These are phyloP conservation scores for Ciona savignyi DNA, from an alignment of 23 tunicate genomes.

Conservation along the genomic window DNA sequence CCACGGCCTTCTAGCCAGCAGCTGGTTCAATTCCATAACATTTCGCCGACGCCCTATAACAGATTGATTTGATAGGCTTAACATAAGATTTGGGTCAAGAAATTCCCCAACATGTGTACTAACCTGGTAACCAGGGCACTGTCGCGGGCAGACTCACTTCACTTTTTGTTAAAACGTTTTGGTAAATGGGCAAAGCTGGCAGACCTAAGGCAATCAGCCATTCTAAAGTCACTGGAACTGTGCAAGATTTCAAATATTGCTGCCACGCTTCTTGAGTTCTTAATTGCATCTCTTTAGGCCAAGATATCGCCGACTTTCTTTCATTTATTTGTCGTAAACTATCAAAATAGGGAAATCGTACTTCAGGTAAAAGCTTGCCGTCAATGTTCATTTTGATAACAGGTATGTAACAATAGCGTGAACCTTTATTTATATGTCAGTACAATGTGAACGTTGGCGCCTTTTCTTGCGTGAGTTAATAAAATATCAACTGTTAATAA, in stretches of 20 bases:
- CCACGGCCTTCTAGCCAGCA: too few species aligned
- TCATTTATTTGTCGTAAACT: not conserved
- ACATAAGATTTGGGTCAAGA: too few species aligned
- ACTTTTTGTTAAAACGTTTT: too few species aligned
- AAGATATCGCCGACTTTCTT: not conserved
- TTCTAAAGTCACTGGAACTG: constrained; percentile 18
- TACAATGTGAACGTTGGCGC: too few species aligned
- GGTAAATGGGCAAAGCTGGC: not conserved
- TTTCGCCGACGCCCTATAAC: too few species aligned
- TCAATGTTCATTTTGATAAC: not conserved
- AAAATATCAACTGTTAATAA: not conserved
- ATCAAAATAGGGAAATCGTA: not conserved
- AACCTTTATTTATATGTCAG: too few species aligned
- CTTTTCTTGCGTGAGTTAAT: not conserved
- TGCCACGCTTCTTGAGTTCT: not conserved
- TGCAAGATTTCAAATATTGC: not conserved
- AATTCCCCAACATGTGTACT: too few species aligned
- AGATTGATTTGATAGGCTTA: too few species aligned
- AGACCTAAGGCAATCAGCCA: constrained; percentile 3
- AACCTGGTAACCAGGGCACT: too few species aligned
- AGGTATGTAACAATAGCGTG: too few species aligned
- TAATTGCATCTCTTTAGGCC: not conserved
- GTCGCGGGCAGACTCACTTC: too few species aligned
- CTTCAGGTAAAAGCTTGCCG: not conserved
- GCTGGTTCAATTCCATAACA: too few species aligned